Evolutionary conservation across 2,113 vertebrate genomes (phyloP).

Genomic region (Petaurus breviceps): DNA sequence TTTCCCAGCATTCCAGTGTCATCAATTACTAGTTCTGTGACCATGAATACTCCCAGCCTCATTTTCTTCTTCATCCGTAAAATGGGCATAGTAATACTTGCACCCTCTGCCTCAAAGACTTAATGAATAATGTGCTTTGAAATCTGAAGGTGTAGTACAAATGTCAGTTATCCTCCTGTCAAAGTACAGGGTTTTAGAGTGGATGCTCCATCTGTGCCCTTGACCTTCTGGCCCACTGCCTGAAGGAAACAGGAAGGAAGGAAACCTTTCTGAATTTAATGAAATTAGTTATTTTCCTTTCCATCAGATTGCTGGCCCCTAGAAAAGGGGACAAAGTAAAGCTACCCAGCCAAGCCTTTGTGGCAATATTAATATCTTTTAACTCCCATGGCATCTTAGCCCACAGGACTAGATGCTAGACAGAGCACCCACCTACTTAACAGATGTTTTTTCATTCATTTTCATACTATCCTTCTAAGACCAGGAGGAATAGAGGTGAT

Average conservation of each 20-base stretch:
- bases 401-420: constrained; percentile 1
- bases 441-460: neutral
- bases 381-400: neutral
- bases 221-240: constrained; percentile 43
- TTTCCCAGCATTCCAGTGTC: neutral
- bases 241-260: neutral
- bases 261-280: constrained; percentile 23
- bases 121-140: neutral
- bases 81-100: neutral
- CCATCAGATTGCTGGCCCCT: neutral
- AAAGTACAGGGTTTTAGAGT: neutral
- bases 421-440: constrained; percentile 20
- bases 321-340: neutral
- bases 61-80: neutral
- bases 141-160: neutral
- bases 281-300: neutral
- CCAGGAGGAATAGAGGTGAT: constrained; percentile 6
- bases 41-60: neutral
- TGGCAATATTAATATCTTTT: constrained; percentile 4
- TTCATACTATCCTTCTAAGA: constrained; percentile 10
- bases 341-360: neutral
- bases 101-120: neutral
- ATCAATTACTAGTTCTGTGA: neutral
- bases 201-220: neutral
- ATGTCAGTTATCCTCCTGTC: neutral